Evolutionary conservation across 2,888 invertebrate genomes (phyloP).

Genomic region (Andrena dorsata): DNA sequence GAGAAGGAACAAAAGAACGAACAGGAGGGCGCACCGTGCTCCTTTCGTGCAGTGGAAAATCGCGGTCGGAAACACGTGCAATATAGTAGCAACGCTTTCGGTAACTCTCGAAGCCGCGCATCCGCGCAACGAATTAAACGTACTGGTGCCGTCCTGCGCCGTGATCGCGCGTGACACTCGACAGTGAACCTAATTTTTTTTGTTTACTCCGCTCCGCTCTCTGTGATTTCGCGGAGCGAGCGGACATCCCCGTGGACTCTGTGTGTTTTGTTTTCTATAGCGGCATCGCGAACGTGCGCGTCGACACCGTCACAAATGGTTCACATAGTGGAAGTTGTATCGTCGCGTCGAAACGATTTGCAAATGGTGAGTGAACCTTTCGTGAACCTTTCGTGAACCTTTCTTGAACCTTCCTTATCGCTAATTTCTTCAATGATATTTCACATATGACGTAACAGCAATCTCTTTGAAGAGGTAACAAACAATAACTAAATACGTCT

Average conservation of each 20-base stretch:
- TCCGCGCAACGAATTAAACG: conserved; percentile 54
- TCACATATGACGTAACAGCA: too few species aligned
- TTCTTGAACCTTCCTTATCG: neutral
- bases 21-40: conserved; percentile 15
- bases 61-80: conserved; percentile 57
- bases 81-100: conserved; percentile 41
- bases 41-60: conserved; percentile 40
- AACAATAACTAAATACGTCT: too few species aligned
- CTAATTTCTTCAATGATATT: neutral
- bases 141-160: conserved; percentile 52
- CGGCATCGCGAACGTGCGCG: conserved; percentile 37
- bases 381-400: conserved; percentile 61
- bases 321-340: conserved; percentile 84
- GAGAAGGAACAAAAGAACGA: neutral
- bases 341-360: conserved; percentile 85
- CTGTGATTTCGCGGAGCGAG: conserved; percentile 33
- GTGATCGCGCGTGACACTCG: conserved; percentile 44
- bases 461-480: too few species aligned
- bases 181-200: conserved; percentile 24
- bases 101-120: conserved; percentile 31
- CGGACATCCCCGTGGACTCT: neutral
- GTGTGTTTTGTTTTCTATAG: conserved; percentile 27
- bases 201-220: conserved; percentile 18
- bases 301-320: conserved; percentile 82
- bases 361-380: conserved; percentile 81